Evolutionary conservation across 1,140 invertebrate genomes (phyloP), one percentile per base, ranked within the genome.

Genomic region (Trachymyrmex cornetzi): DNA sequence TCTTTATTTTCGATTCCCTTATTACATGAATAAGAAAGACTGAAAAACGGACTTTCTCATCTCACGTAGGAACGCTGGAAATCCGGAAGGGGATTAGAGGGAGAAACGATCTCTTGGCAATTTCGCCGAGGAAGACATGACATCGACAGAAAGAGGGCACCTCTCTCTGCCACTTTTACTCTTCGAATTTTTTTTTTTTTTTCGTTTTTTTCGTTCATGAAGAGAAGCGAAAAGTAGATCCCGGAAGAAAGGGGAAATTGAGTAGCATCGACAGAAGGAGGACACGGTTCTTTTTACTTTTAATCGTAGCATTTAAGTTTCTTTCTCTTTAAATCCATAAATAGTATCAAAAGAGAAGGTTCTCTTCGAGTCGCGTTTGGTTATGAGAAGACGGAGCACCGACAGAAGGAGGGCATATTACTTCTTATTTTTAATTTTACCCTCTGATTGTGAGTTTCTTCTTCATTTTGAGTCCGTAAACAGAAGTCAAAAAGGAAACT

Each of bases 221-320:
- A 69, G 64, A 55, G 66, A 71, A 19, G 30, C 11, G 48, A 19
- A 69, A 81, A 81, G 77, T 81, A 81, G 64, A 71, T 16, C 34
- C 19, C 16, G 27, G 27, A 61, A 16, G 38, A 64, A 6, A 2
- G 34, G 24, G 19, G 11, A 71, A 59, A 44, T 71, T 34, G 79
- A 71, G 59, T n/a, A 75, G 38, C 80, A 48, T 74, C 80, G 67
- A 34, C 34, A 48, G 38, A 84, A 74, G 53, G 24, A 84, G 69
- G 55, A 12, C 69, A 63, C 14, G 55, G 19, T 22, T 59, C 55
- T 82, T 82, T 74, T 84, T 84, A 27, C 71, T 84, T 84, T 75
- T 61, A 61, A 84, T 61, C 71, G 9, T 34, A 50, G 24, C 55
- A 11, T 75, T 71, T 63, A 81, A 79, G 24, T 74, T 67, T 84